Conservation (phyloP, 2,113 vertebrate genomes). For the Scophthalmus maximus region DNA sequence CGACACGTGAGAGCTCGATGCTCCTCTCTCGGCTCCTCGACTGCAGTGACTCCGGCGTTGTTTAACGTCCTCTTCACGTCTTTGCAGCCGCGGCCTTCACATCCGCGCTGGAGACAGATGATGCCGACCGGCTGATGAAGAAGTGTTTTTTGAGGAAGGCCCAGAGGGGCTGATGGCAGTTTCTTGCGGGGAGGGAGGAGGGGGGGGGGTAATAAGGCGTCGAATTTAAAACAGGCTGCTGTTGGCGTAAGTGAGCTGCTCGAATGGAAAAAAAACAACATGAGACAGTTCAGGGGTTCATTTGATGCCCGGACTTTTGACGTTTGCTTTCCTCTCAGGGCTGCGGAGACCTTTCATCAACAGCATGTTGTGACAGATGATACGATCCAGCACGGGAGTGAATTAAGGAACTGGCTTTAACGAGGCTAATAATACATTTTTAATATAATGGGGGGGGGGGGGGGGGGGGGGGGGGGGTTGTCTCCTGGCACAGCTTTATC, state of each 20-base stretch:
- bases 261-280: too few species aligned
- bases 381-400: too few species aligned
- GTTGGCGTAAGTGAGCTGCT: too few species aligned
- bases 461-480: too few species aligned
- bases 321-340: too few species aligned
- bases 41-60: neutral
- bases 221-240: slow-evolving; percentile 60
- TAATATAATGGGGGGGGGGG: too few species aligned
- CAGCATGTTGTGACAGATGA: slow-evolving; percentile 35
- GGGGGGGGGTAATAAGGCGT: slow-evolving; percentile 65
- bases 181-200: too few species aligned
- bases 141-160: slow-evolving; percentile 42
- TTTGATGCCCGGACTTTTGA: too few species aligned
- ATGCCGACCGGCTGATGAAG: slow-evolving; percentile 44
- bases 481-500: too few species aligned
- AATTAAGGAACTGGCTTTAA: too few species aligned
- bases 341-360: slow-evolving; percentile 33
- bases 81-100: neutral
- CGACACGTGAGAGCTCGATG: slow-evolving; percentile 10
- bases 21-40: slow-evolving; percentile 8
- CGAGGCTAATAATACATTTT: too few species aligned
- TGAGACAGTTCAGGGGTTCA: too few species aligned
- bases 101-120: slow-evolving; percentile 31
- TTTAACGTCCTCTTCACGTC: slow-evolving; percentile 21
- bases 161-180: slow-evolving; percentile 59